Base-by-base conservation (phyloP, 1,140 invertebrate genomes). In the Maniola jurtina region DNA sequence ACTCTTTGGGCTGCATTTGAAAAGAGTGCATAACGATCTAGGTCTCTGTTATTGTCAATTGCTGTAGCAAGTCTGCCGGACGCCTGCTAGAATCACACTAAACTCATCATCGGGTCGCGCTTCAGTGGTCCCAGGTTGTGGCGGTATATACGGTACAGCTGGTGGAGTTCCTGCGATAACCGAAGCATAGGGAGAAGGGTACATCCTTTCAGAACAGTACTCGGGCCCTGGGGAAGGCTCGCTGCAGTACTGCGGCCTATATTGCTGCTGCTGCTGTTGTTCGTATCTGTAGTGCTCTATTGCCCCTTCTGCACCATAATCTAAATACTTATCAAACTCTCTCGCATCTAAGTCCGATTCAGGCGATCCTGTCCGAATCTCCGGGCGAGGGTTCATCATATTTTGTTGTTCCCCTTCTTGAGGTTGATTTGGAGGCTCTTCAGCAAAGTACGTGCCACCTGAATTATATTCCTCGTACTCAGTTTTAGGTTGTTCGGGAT, bases 11-110 rank as follows among this genome's bases (percentile, higher is more conserved):
- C 76, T 84, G 79, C 61, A 75, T 76, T 75, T 69, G 34, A 63
- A 67, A 56, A 68, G 66, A 50, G 62, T 67, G 76, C 66, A 73
- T 75, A 79, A 74, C 66, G 69, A 68, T 77, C 74, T 72, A 64
- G 70, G 67, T 63, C 52, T 62, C 25, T 25, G 14, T 59, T 73
- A 66, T 74, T 81, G 80, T 93, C 89, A 96, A 90, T 95, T 96
- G 92, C 95, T 96, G 89, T 96, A 97, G 84, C 96, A 96, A 33
- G 96, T 96, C 83, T 97, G 96, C 64, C 96, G 92, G 45, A 96
- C 96, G 68, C 96, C 95, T 3, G 96, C 96, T 47, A 97, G 87
- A 74, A 97, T 96, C 68, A 96, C 95, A 89, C 95, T 96, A 88
- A 96, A 96, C 79, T 97, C 95, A 67, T 96, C 95, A 58, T 96